Evolutionary conservation across 1,140 invertebrate species (phyloP).

Genomic region (Diorhabda elongata): DNA sequence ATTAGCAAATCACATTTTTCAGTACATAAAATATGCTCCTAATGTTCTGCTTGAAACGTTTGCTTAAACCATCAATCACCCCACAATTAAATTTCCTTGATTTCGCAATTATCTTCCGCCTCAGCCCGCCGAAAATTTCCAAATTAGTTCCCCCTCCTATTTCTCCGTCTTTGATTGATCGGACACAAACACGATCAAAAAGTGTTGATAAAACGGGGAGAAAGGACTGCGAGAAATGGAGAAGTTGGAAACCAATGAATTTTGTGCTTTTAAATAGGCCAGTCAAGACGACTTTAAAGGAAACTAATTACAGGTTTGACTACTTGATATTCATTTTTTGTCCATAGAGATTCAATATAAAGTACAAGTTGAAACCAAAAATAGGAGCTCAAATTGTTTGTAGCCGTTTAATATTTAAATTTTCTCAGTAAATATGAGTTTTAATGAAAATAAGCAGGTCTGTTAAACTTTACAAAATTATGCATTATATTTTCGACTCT

Average conservation of each 20-base stretch:
- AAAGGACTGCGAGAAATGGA: not conserved
- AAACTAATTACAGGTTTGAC: too few species aligned
- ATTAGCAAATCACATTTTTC: too few species aligned
- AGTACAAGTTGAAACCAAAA: too few species aligned
- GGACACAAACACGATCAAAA: slow-evolving; percentile 23
- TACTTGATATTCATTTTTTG: too few species aligned
- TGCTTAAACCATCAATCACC: slow-evolving; percentile 12
- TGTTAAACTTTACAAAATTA: too few species aligned
- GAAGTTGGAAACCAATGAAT: not conserved
- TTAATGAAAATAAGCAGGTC: too few species aligned
- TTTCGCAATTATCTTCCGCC: slow-evolving; percentile 16
- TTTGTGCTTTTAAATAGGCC: not conserved
- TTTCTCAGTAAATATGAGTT: too few species aligned
- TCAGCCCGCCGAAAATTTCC: slow-evolving; percentile 1
- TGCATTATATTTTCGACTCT: too few species aligned
- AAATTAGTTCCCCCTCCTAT: slow-evolving; percentile 10
- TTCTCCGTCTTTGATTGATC: slow-evolving; percentile 19
- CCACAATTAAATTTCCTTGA: slow-evolving; percentile 16
- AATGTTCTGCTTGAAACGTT: not conserved
- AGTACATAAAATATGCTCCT: not conserved
- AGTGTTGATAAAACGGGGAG: slow-evolving; percentile 11
- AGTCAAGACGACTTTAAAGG: not conserved
- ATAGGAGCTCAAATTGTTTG: too few species aligned
- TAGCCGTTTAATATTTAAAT: too few species aligned
- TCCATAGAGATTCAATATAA: too few species aligned